Percentiles rank a stretch among this genome's conserved stretches.
Conservation (phyloP, 2,888 invertebrate species). For the Nomada ruficornis region DNA sequence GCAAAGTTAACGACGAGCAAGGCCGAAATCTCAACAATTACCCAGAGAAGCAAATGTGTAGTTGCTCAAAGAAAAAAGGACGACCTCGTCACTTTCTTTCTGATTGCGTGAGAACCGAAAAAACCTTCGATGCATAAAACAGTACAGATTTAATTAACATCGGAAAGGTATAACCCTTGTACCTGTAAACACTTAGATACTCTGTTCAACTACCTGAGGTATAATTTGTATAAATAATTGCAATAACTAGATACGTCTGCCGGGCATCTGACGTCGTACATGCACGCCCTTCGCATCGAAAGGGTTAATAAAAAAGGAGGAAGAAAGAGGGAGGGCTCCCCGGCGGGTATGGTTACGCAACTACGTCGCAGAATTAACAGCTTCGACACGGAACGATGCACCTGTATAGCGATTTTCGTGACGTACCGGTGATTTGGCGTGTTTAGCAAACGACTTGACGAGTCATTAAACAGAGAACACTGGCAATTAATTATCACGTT, state of each 20-base stretch:
- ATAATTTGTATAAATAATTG: no score
- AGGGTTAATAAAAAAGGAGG: not conserved
- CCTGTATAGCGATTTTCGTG: slow-evolving; percentile 77
- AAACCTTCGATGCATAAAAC: no score
- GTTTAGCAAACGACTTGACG: slow-evolving; percentile 78
- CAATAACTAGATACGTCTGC: no score
- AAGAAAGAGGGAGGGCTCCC: not conserved
- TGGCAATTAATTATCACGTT: slow-evolving; percentile 81
- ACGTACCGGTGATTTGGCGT: slow-evolving; percentile 77
- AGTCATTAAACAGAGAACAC: slow-evolving; percentile 80
- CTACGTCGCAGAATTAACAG: slow-evolving; percentile 70
- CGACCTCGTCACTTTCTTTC: no score
- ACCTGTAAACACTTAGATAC: no score
- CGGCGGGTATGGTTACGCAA: slow-evolving; percentile 34
- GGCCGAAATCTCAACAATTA: slow-evolving; percentile 12
- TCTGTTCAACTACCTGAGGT: no score
- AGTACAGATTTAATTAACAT: no score
- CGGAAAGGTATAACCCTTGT: no score
- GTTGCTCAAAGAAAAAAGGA: not conserved
- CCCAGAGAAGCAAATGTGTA: not conserved
- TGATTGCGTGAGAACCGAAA: not conserved
- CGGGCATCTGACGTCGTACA: no score
- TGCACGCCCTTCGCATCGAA: no score
- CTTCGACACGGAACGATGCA: slow-evolving; percentile 76
- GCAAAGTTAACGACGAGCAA: slow-evolving; percentile 2